phyloP scores from a whole-genome alignment of 1,140 invertebrate species.

The Lasioglossum albipes region DNA sequence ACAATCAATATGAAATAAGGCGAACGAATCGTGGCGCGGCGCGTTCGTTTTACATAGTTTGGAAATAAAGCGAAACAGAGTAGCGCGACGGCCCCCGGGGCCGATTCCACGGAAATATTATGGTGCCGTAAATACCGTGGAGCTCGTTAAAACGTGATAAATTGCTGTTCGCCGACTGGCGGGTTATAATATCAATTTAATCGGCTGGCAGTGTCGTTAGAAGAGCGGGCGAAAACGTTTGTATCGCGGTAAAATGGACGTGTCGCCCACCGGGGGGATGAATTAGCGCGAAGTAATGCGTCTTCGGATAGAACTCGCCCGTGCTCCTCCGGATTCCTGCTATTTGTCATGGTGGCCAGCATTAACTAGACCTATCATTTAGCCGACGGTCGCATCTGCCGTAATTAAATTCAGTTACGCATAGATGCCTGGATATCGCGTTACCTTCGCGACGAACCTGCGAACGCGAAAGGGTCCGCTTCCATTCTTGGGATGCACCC shows the following conservation, averaged over 20 bases:
- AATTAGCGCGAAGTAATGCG: constrained; percentile 31
- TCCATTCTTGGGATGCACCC: background rate
- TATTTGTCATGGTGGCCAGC: constrained; percentile 28
- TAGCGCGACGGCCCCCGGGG: background rate
- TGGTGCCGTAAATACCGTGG: constrained; percentile 23
- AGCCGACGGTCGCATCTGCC: background rate
- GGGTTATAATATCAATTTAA: constrained; percentile 55
- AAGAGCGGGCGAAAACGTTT: constrained; percentile 11
- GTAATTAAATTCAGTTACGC: constrained; percentile 27
- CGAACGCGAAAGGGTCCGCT: background rate
- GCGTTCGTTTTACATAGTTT: constrained; percentile 18
- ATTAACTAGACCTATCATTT: constrained; percentile 32
- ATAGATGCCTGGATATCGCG: background rate
- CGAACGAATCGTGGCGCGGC: background rate
- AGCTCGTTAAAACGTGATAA: constrained; percentile 54
- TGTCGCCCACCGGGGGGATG: constrained; percentile 13
- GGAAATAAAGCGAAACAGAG: constrained; percentile 34
- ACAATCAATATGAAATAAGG: constrained; percentile 22
- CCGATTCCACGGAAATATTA: constrained; percentile 20
- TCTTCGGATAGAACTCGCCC: constrained; percentile 21
- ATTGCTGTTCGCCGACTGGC: constrained; percentile 25
- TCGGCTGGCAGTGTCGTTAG: constrained; percentile 39
- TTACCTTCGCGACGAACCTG: no score
- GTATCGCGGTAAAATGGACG: constrained; percentile 17
- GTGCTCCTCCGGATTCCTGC: constrained; percentile 11